Evolutionary conservation across 1,140 invertebrate genomes (phyloP), one percentile per base, ranked within the genome.

Genomic region (Lerema accius): DNA sequence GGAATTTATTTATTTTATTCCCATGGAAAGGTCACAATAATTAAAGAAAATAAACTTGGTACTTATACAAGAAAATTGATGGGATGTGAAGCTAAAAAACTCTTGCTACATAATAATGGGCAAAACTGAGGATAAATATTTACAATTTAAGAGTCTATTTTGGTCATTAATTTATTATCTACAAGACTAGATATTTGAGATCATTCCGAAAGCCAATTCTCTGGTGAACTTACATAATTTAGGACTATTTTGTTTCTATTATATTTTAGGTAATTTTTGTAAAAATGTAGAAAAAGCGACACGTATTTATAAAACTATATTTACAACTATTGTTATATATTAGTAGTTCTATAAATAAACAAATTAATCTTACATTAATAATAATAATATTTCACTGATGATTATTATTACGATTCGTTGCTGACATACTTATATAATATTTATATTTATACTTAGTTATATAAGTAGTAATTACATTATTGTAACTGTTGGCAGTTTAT

Each of bases 121-220:
- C 19, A 23, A 5, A 23, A 23, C 5, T 23, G 19, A 13, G 11
- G n/a, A 50, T 50, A 4, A 28, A 13, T 37, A 46, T 61, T 51
- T 50, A 61, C 23, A 55, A 42, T 49, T 45, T 46, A 37, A 9
- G 17, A 4, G n/a, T 37, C 26, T 50, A 43, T 45, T 60, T 63
- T 61, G 53, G 65, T 55, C 50, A 42, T 42, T 55, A 55, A 42
- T 55, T 45, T 56, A 67, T 28, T 58, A 60, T 45, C 39, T 26
- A 65, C 69, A 79, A 43, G 77, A 83, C 82, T 87, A 85, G 73
- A 72, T 58, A 65, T 73, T 65, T 83, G 84, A 87, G 84, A 87
- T 87, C 84, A 85, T 74, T 77, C 59, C 67, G 84, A 87, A 85
- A 87, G 84, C 84, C 77, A 83, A 81, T 82, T 65, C 10, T 65